Evolutionary conservation across 2,888 invertebrate species (phyloP).

Genomic region (Atrina japonica): DNA sequence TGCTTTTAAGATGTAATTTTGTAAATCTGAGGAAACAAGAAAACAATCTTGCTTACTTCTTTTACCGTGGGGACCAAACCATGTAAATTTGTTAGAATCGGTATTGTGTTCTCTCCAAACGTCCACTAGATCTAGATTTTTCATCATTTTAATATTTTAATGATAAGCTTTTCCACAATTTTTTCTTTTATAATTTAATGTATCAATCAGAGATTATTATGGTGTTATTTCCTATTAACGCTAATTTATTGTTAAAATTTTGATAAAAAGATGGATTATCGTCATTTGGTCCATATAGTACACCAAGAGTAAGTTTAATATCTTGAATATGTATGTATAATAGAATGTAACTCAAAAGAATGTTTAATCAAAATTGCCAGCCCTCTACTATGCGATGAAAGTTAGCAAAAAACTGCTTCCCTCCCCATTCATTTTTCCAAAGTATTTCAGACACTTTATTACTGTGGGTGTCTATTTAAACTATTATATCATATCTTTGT

Average conservation of each 20-base stretch:
- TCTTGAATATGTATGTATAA: no score
- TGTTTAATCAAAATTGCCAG: no score
- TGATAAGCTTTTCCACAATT: constrained; percentile 9
- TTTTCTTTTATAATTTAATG: no score
- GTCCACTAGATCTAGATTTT: constrained; percentile 7
- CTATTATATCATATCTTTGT: neutral
- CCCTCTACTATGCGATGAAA: no score
- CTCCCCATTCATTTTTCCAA: constrained; percentile 9
- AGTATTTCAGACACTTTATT: neutral
- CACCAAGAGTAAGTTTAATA: no score
- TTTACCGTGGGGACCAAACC: constrained; percentile 14
- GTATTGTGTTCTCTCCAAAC: constrained; percentile 12
- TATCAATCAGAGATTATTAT: no score
- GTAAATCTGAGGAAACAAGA: constrained; percentile 22
- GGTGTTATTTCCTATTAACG: no score
- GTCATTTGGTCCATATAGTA: no score
- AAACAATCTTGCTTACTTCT: constrained; percentile 18
- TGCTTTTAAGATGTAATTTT: neutral
- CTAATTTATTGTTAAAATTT: no score
- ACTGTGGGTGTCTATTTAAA: neutral
- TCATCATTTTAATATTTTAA: constrained; percentile 7
- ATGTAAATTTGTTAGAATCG: constrained; percentile 6
- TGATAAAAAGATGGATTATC: no score
- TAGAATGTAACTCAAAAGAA: no score
- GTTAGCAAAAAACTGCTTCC: no score